phyloP scores from a whole-genome alignment of 1,140 invertebrate species.

The Drosophila insularis region DNA sequence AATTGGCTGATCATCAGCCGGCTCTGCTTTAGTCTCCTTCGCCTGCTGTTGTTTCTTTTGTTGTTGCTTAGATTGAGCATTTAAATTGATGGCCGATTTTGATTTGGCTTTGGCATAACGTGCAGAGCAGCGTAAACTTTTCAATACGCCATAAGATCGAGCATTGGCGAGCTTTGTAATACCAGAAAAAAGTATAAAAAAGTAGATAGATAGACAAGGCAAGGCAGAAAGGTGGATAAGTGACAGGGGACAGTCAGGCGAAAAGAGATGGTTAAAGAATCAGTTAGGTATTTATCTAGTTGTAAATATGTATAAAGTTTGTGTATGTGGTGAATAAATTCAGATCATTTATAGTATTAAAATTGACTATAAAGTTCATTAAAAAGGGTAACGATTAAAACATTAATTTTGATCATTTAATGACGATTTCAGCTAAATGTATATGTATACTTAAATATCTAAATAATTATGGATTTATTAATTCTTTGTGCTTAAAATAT shows the following conservation, averaged over 20 bases:
- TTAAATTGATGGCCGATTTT: conserved; percentile 69
- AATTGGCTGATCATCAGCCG: conserved; percentile 47
- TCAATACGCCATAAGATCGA: conserved; percentile 68
- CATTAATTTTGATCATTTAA: no score
- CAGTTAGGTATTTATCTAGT: neutral
- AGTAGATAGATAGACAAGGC: conserved; percentile 4
- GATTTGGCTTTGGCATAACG: conserved; percentile 67
- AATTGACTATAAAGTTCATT: no score
- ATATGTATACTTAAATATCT: no score
- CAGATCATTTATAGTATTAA: no score
- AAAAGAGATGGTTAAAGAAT: neutral
- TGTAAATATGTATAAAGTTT: no score
- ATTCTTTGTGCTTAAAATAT: neutral
- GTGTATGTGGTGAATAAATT: no score
- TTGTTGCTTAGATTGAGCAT: conserved; percentile 63
- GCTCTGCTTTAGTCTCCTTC: conserved; percentile 29
- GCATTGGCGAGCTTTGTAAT: conserved; percentile 62
- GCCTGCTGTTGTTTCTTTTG: conserved; percentile 44
- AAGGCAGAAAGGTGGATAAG: conserved; percentile 23
- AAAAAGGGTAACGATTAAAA: no score
- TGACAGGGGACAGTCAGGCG: conserved; percentile 18
- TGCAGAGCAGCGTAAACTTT: conserved; percentile 64
- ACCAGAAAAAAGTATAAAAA: neutral
- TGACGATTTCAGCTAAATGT: no score
- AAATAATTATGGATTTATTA: no score